phyloP scores from a whole-genome alignment of 2,888 invertebrate species.

The Coremacera marginata region DNA sequence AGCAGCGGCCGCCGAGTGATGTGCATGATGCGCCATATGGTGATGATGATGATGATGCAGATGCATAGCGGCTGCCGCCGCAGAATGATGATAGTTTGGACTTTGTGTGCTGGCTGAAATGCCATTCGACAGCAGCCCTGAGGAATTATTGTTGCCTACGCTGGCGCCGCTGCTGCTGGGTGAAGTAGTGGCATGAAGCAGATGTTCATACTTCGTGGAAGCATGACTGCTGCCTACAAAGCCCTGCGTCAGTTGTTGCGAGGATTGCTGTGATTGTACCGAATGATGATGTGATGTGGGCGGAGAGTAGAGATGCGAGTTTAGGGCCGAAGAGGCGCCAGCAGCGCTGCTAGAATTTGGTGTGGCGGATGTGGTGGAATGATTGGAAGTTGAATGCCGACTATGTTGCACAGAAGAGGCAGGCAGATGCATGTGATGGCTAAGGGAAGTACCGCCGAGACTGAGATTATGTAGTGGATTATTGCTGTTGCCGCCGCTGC shows the following conservation, averaged over 20 bases:
- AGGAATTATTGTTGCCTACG: constrained; percentile 29
- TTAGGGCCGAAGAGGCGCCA: constrained; percentile 27
- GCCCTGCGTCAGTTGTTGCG: constrained; percentile 46
- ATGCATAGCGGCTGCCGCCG: constrained; percentile 47
- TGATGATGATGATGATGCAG: constrained; percentile 50
- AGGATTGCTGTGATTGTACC: constrained; percentile 48
- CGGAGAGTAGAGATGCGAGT: constrained; percentile 60
- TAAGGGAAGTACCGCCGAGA: constrained; percentile 47
- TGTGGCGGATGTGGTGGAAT: constrained; percentile 36
- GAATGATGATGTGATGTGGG: constrained; percentile 46
- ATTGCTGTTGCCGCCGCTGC: constrained; percentile 32
- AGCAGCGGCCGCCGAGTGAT: constrained; percentile 49
- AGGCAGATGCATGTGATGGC: constrained; percentile 53
- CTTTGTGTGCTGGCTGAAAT: constrained; percentile 61
- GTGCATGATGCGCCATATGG: constrained; percentile 51
- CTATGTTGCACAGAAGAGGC: constrained; percentile 50
- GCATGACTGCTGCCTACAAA: constrained; percentile 44
- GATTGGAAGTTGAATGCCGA: constrained; percentile 52
- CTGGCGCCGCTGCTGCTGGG: constrained; percentile 46
- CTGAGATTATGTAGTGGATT: constrained; percentile 53
- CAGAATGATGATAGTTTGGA: constrained; percentile 62
- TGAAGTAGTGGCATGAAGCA: constrained; percentile 50
- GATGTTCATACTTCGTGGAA: constrained; percentile 60
- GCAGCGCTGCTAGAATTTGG: constrained; percentile 20
- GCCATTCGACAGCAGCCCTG: constrained; percentile 51